Percentiles rank a stretch among this genome's conserved stretches.
These are phyloP conservation scores for Podargus strigoides DNA, from an alignment of 2,797 vertebrate species.

Conservation along the genomic window DNA sequence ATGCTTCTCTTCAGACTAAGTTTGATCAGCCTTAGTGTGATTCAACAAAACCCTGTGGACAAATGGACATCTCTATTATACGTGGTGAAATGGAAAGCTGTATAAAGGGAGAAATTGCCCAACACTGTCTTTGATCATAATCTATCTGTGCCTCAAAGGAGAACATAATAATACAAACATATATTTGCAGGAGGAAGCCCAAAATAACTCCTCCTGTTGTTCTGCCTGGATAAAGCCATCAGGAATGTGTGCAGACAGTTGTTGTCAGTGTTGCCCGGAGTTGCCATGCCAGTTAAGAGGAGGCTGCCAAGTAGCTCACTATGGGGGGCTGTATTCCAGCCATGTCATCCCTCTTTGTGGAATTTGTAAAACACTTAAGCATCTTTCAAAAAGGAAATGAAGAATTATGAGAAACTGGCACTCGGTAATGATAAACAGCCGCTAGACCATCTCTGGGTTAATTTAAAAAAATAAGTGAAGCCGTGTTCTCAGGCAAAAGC, in stretches of 20 bases:
- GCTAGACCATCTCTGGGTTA: not conserved
- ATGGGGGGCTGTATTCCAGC: fast-evolving
- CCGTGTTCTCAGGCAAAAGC: not conserved
- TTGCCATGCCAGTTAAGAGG: not conserved
- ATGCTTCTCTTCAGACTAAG: not conserved
- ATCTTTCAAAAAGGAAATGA: not conserved
- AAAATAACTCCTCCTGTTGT: conserved; percentile 5
- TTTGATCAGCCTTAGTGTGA: conserved; percentile 41
- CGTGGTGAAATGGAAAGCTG: conserved; percentile 16
- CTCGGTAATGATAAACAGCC: not conserved
- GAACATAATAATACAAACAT: conserved; percentile 10
- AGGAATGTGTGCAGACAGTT: not conserved
- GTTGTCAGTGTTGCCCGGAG: fast-evolving
- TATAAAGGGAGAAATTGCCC: not conserved
- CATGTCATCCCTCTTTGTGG: not conserved
- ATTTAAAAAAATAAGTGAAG: not conserved
- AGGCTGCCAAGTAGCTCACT: not conserved
- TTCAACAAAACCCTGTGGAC: conserved; percentile 50
- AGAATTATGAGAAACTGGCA: not conserved
- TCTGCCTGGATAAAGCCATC: not conserved
- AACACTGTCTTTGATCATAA: not conserved
- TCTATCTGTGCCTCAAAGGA: not conserved
- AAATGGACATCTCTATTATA: conserved; percentile 49
- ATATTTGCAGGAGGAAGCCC: not conserved
- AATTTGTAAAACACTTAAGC: not conserved